Evolutionary conservation across 2,797 vertebrate genomes (phyloP), one percentile per base, ranked within the genome.

Genomic region (Distichodus sexfasciatus): DNA sequence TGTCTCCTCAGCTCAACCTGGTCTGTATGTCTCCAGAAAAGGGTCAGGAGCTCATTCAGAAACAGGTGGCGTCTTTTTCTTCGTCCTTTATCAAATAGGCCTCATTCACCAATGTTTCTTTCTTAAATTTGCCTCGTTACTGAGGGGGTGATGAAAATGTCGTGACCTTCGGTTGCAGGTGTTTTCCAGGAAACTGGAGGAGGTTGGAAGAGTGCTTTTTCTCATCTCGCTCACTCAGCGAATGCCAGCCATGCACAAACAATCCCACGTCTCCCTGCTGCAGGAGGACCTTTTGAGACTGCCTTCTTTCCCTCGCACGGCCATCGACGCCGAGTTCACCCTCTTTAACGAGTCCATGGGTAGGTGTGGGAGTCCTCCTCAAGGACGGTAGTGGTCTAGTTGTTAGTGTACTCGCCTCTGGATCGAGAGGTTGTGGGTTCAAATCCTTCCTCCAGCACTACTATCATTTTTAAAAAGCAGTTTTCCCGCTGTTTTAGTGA

Each of bases 41-140:
- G 78, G 97, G 97, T n/a, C 96, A 96, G 82, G 96, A 99, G 74
- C 94, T 99, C 28, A 98, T 99, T 86, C 96, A 99, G 85, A 99
- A 99, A 79, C 97, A 99, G 93, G 97, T 98, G 11, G 6, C 4
- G 10, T 15, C 29, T 19, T 54, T 19, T n/a, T n/a, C n/a, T n/a
- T n/a, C n/a, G n/a, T n/a, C n/a, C n/a, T n/a, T n/a, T n/a, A n/a
- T n/a, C n/a, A n/a, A n/a, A n/a, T n/a, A n/a, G n/a, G n/a, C n/a
- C n/a, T n/a, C n/a, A n/a, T n/a, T n/a, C n/a, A n/a, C n/a, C n/a
- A n/a, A 3, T 24, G 7, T 3, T 3, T 6, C 1, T 2, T 29
- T 15, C 36, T 17, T 10, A 10, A 47, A 10, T n/a, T n/a, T n/a
- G n/a, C n/a, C n/a, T n/a, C n/a, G n/a, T n/a, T n/a, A n/a, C n/a